Evolutionary conservation across 2,113 vertebrate genomes (phyloP).

Genomic region (Myrmecophaga tridactyla): DNA sequence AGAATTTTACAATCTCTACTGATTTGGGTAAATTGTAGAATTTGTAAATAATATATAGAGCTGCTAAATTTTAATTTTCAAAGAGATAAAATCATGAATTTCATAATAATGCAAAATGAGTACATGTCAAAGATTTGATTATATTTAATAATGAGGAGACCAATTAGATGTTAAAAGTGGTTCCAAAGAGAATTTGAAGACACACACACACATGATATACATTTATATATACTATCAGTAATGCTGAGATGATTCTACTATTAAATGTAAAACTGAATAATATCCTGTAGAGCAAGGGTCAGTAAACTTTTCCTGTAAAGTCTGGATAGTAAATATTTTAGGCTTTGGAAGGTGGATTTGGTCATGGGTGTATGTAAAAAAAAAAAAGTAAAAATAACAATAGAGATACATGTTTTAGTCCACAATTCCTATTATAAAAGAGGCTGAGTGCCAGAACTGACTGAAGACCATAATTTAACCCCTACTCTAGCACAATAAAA

Average conservation of each 20-base stretch:
- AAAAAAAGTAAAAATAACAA: no score
- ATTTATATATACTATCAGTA: neutral
- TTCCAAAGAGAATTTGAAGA: neutral
- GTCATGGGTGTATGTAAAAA: neutral
- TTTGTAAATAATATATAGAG: constrained; percentile 58
- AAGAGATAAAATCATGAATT: neutral
- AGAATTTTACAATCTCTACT: constrained; percentile 70
- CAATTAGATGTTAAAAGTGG: neutral
- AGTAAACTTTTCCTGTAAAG: neutral
- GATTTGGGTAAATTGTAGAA: constrained; percentile 66
- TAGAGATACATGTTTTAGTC: neutral
- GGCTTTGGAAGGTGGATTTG: neutral
- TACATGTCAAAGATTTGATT: constrained; percentile 44
- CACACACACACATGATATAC: neutral
- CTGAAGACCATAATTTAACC: neutral
- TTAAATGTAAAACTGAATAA: neutral
- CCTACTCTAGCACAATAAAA: neutral
- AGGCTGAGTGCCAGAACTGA: neutral
- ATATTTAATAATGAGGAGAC: constrained; percentile 29
- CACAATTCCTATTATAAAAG: neutral
- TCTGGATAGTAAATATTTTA: neutral
- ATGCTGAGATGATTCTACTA: neutral
- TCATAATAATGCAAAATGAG: constrained; percentile 6
- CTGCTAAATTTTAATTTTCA: constrained; percentile 25
- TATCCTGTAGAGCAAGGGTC: neutral